Conservation (phyloP, 92 coral and sea anemone species). For the Palythoa grandis region DNA sequence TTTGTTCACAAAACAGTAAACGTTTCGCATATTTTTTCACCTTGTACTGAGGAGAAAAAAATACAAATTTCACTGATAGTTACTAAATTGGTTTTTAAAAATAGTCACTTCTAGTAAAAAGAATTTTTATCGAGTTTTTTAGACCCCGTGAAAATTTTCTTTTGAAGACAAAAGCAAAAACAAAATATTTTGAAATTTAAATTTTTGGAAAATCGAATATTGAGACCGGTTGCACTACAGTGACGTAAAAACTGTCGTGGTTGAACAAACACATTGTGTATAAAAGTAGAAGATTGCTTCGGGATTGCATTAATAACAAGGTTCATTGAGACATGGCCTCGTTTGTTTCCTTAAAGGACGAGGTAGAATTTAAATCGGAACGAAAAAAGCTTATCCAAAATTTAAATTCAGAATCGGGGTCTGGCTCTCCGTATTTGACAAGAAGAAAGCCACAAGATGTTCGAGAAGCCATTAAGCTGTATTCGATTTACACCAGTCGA, state of each 20-base stretch:
- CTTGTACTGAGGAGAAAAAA: no score
- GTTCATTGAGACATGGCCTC: constrained; percentile 9
- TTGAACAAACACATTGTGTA: not conserved
- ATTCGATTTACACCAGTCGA: constrained; percentile 23
- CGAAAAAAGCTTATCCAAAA: not conserved
- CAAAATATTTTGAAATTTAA: no score
- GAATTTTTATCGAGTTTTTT: no score
- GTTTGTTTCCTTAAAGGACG: not conserved
- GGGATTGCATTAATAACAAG: not conserved
- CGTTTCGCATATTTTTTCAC: no score
- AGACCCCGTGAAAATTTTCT: no score
- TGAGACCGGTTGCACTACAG: not conserved
- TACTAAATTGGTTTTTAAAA: no score
- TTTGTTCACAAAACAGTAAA: no score
- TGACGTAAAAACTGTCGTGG: not conserved
- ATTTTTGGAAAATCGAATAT: no score
- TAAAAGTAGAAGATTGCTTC: not conserved
- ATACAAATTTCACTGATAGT: no score
- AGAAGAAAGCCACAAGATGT: constrained; percentile 33
- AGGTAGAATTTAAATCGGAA: not conserved
- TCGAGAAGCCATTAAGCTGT: constrained; percentile 36
- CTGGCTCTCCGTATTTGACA: constrained; percentile 20
- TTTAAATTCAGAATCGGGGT: not conserved
- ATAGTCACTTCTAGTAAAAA: no score
- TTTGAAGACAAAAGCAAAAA: no score